Conservation (phyloP, 2,888 invertebrate genomes). For the Meganola albula region DNA sequence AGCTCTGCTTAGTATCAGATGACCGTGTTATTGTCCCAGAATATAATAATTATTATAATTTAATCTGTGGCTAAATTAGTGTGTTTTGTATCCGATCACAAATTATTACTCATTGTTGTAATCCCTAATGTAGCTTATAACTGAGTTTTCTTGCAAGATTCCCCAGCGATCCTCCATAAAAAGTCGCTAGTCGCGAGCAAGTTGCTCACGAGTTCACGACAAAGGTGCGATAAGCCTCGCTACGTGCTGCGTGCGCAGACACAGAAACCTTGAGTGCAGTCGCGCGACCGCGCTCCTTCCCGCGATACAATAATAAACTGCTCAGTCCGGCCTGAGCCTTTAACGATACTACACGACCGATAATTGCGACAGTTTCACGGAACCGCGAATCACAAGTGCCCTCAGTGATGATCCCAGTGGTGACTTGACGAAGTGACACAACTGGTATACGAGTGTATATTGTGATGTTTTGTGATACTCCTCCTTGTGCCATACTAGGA, state of each 20-base stretch:
- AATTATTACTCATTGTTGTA: too few species aligned
- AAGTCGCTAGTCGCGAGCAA: constrained; percentile 42
- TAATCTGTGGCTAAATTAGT: too few species aligned
- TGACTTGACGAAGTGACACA: constrained; percentile 43
- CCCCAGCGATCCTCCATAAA: not conserved
- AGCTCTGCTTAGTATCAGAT: too few species aligned
- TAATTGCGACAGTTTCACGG: constrained; percentile 37
- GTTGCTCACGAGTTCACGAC: constrained; percentile 29
- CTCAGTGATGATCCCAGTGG: constrained; percentile 33
- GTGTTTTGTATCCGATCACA: too few species aligned
- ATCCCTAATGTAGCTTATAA: too few species aligned
- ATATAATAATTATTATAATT: too few species aligned
- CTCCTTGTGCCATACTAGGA: constrained; percentile 60
- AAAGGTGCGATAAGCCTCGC: constrained; percentile 62
- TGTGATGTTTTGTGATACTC: constrained; percentile 71
- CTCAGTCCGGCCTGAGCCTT: constrained; percentile 70
- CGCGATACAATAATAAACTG: constrained; percentile 68
- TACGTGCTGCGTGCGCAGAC: constrained; percentile 52
- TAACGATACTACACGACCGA: constrained; percentile 68
- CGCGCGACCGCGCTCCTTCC: constrained; percentile 64
- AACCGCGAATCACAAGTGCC: constrained; percentile 25
- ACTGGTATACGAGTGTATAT: constrained; percentile 59
- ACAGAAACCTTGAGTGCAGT: constrained; percentile 67
- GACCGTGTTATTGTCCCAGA: too few species aligned
- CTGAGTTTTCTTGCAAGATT: not conserved